A percentile compares a stretch with the other conserved stretches of the same genome.
Evolutionary conservation across 2,113 vertebrate genomes (phyloP).

Genomic region (Zosterops pallidus): DNA sequence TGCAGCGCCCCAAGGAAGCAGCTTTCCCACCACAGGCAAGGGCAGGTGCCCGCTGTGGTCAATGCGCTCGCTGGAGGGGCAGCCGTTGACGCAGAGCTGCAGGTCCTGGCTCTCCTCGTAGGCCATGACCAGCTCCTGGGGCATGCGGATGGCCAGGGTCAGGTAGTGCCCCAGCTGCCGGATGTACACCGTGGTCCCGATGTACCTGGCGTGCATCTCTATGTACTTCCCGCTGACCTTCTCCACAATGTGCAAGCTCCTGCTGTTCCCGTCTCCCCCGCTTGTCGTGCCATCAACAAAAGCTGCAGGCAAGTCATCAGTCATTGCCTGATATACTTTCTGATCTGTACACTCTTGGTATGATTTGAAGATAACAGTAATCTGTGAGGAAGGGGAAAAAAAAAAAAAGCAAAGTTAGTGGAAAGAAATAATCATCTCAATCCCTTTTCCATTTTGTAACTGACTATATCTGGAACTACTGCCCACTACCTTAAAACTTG

Average conservation of each 20-base stretch:
- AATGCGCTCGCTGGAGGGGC: conserved; percentile 87
- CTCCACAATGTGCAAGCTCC: conserved; percentile 88
- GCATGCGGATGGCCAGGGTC: conserved; percentile 90
- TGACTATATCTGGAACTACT: background rate
- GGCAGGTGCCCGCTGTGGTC: conserved; percentile 80
- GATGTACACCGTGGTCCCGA: conserved; percentile 88
- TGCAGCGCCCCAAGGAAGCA: background rate
- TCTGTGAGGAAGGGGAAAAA: conserved; percentile 50
- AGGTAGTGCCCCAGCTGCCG: conserved; percentile 91
- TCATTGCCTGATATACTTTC: conserved; percentile 95
- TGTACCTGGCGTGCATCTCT: conserved; percentile 90
- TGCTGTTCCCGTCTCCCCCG: conserved; percentile 74
- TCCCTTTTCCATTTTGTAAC: background rate
- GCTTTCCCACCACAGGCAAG: conserved; percentile 60
- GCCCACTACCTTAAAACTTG: background rate
- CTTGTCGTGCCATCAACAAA: conserved; percentile 92
- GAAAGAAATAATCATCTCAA: background rate
- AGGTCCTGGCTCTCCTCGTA: conserved; percentile 91
- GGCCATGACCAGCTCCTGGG: conserved; percentile 84
- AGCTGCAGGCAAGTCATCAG: conserved; percentile 91
- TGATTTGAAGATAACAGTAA: conserved; percentile 96
- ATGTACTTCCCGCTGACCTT: conserved; percentile 82
- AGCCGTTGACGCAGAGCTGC: conserved; percentile 93
- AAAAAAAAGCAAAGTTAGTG: background rate
- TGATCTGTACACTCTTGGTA: conserved; percentile 92